These are phyloP conservation scores for Apteryx owenii DNA, from an alignment of 2,113 vertebrate genomes.

Conservation along the genomic window DNA sequence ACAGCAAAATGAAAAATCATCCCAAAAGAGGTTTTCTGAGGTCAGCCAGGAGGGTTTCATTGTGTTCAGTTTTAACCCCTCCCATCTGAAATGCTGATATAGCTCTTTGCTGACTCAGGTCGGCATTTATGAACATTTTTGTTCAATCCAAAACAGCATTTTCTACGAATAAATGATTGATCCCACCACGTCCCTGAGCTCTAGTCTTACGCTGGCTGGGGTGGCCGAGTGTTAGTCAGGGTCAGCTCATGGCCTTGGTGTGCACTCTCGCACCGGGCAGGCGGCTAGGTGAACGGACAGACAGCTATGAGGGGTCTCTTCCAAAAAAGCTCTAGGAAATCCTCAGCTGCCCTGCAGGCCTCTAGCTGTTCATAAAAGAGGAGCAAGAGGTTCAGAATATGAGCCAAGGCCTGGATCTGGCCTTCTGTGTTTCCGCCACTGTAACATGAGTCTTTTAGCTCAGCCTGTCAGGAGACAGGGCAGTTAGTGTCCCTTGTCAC, in stretches of 20 bases:
- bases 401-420: not conserved
- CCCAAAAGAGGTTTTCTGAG: not conserved
- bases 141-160: not conserved
- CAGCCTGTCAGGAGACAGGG: not conserved
- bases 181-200: not conserved
- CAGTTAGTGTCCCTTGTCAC: not conserved
- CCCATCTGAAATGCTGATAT: not conserved
- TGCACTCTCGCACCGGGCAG: not conserved
- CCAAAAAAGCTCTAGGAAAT: constrained; percentile 32
- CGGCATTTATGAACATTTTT: not conserved
- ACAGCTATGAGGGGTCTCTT: not conserved
- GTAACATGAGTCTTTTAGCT: not conserved
- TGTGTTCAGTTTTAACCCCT: not conserved
- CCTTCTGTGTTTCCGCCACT: not conserved
- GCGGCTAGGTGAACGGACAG: not conserved
- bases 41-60: not conserved
- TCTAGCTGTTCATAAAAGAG: not conserved
- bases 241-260: not conserved
- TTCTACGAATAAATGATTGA: not conserved
- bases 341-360: not conserved
- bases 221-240: not conserved
- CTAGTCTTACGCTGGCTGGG: not conserved
- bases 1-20: not conserved
- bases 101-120: not conserved
- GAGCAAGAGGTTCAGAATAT: not conserved